These are phyloP conservation scores for Heliconius eleuchia DNA, from an alignment of 1,140 invertebrate species.

Conservation along the genomic window DNA sequence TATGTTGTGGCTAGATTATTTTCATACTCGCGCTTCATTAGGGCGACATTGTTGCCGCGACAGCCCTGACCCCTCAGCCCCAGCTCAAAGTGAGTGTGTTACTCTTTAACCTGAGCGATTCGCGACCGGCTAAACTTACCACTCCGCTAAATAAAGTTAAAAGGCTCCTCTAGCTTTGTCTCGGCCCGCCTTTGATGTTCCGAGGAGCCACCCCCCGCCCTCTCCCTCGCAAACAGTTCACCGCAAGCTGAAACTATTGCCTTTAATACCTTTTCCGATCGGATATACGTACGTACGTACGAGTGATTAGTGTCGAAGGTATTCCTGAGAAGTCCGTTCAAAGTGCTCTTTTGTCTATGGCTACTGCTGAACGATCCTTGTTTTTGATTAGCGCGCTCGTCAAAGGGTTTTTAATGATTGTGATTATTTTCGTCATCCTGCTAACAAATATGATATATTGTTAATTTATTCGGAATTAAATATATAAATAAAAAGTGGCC, in stretches of 20 bases:
- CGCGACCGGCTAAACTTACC: constrained; percentile 81
- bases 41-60: constrained; percentile 21
- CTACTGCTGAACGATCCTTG: constrained; percentile 48
- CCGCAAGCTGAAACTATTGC: constrained; percentile 76
- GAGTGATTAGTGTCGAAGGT: constrained; percentile 71
- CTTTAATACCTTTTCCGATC: constrained; percentile 75
- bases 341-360: constrained; percentile 59
- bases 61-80: constrained; percentile 60
- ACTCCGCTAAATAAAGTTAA: constrained; percentile 81
- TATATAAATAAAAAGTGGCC: too few species aligned
- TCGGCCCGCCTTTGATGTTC: constrained; percentile 77
- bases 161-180: constrained; percentile 79
- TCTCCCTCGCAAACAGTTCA: constrained; percentile 71
- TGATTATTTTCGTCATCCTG: not conserved
- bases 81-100: constrained; percentile 78
- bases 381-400: constrained; percentile 24
- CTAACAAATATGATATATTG: too few species aligned
- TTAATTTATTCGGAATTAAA: too few species aligned
- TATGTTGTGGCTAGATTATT: not conserved
- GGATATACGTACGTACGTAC: constrained; percentile 52
- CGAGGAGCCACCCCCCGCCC: constrained; percentile 41
- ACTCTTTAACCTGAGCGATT: constrained; percentile 81
- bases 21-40: constrained; percentile 5
- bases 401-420: constrained; percentile 9
- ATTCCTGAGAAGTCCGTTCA: constrained; percentile 57